Conservation (phyloP, 2,113 vertebrate species). For the Misgurnus anguillicaudatus region DNA sequence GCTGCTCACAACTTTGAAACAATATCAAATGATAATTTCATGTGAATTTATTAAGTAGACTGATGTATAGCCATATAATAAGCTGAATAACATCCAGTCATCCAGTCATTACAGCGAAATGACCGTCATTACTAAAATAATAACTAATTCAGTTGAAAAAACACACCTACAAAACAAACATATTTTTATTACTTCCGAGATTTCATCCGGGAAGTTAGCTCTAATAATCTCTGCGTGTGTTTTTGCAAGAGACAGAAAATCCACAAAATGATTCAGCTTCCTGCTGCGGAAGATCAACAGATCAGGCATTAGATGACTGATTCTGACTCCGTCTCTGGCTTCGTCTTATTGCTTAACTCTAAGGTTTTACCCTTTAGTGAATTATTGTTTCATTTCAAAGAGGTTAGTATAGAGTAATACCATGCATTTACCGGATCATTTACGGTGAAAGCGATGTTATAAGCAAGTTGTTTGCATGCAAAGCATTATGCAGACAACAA, state of each 20-base stretch:
- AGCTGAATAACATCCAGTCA: too few species aligned
- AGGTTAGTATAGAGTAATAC: constrained; percentile 32
- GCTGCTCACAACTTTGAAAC: too few species aligned
- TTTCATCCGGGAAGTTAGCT: constrained; percentile 29
- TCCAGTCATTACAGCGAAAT: too few species aligned
- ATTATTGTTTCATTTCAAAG: constrained; percentile 1
- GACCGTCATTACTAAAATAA: too few species aligned
- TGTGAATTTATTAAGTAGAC: too few species aligned
- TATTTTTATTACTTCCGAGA: constrained; percentile 26
- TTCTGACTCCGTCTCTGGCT: background rate
- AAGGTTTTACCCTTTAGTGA: background rate
- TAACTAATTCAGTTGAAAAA: constrained; percentile 15
- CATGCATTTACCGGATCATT: constrained; percentile 61
- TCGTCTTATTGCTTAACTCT: constrained; percentile 1
- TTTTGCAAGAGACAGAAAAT: constrained; percentile 16
- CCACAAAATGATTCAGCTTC: constrained; percentile 29
- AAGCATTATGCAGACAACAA: constrained; percentile 65
- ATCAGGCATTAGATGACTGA: constrained; percentile 3
- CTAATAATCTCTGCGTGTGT: constrained; percentile 31
- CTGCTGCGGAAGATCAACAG: constrained; percentile 1
- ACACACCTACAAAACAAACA: background rate
- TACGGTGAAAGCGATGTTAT: constrained; percentile 56
- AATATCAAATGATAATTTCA: too few species aligned
- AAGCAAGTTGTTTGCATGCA: constrained; percentile 69
- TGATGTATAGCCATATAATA: too few species aligned